Percentiles rank a stretch among this genome's conserved stretches.
Evolutionary conservation across 2,888 invertebrate genomes (phyloP).

Genomic region (Calliopum simillimum): DNA sequence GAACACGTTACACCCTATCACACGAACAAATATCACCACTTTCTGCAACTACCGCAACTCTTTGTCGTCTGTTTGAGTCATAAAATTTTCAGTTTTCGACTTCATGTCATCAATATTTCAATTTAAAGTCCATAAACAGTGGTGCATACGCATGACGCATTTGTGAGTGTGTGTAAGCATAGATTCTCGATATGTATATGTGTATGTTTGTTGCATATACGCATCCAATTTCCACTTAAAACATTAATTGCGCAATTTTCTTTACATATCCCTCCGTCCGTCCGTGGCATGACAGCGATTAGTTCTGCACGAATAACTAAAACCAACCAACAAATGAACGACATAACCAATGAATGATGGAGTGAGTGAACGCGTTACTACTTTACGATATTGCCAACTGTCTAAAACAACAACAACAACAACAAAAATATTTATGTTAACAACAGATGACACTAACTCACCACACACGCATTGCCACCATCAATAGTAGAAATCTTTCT

Average conservation of each 20-base stretch:
- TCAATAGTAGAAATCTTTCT: not conserved
- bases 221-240: conserved; percentile 34
- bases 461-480: not conserved
- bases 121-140: conserved; percentile 32
- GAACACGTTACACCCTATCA: not conserved
- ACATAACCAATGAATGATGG: no score
- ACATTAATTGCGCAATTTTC: conserved; percentile 35
- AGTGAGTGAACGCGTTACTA: not conserved
- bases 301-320: conserved; percentile 51
- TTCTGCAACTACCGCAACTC: conserved; percentile 2
- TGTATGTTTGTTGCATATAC: conserved; percentile 1
- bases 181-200: no score
- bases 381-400: conserved; percentile 31
- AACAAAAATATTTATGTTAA: conserved; percentile 21
- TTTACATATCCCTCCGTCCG: conserved; percentile 6
- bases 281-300: conserved; percentile 48
- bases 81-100: conserved; percentile 28
- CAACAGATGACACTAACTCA: conserved; percentile 21
- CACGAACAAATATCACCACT: not conserved
- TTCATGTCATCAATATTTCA: conserved; percentile 35
- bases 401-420: conserved; percentile 19
- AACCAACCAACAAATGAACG: conserved; percentile 27
- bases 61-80: conserved; percentile 29
- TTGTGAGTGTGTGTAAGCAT: not conserved
- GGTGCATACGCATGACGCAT: conserved; percentile 28